Conservation (phyloP, 1,140 invertebrate species). For the Solenopsis invicta region DNA sequence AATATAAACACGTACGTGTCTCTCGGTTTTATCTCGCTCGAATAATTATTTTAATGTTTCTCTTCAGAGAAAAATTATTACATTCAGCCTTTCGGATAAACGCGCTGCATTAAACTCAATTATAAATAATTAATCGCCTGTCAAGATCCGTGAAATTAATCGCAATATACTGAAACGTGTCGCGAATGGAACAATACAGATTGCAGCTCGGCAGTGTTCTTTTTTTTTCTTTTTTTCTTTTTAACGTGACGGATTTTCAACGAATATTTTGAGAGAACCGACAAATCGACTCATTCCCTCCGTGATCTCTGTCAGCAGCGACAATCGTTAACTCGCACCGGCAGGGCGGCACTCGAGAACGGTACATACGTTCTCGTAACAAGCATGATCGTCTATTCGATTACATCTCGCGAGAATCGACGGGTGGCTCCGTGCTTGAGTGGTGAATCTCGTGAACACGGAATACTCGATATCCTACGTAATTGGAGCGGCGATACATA, state of each 20-base stretch:
- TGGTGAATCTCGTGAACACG: constrained; percentile 56
- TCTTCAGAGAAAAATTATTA: not conserved
- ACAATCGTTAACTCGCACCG: constrained; percentile 54
- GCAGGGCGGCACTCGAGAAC: not conserved
- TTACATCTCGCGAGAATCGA: constrained; percentile 70
- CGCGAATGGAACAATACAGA: not conserved
- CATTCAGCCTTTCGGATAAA: not conserved
- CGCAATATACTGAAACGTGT: not conserved
- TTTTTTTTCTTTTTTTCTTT: not conserved
- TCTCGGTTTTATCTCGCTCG: not conserved
- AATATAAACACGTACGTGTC: not conserved
- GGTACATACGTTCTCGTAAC: constrained; percentile 58
- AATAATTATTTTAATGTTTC: not conserved
- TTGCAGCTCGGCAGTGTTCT: not conserved
- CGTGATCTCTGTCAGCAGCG: not conserved
- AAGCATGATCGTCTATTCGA: constrained; percentile 68
- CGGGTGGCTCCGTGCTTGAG: constrained; percentile 50
- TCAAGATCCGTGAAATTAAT: not conserved
- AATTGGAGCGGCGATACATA: constrained; percentile 69
- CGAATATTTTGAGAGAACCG: not conserved
- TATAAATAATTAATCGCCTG: not conserved
- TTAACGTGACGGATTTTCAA: not conserved
- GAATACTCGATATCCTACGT: constrained; percentile 68
- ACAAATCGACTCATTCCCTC: constrained; percentile 4
- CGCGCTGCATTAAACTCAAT: not conserved